Base-by-base conservation (phyloP, 2,113 vertebrate genomes). In the Nettapus auritus region DNA sequence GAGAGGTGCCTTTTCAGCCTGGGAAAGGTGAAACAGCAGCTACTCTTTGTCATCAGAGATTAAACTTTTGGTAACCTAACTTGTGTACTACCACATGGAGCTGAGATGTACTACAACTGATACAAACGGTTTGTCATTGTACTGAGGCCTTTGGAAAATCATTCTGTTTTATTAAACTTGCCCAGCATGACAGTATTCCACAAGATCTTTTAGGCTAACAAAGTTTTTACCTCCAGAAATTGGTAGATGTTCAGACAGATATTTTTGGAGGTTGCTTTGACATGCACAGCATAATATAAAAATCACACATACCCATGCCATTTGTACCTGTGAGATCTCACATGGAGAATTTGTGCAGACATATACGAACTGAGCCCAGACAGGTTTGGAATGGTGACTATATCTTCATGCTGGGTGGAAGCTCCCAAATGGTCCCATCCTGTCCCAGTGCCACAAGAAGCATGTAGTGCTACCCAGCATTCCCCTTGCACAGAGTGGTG, bases 151-250 rank as follows among this genome's bases (percentile, higher is more conserved):
- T 94, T 88, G 85, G 60, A 13, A 8, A 97, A 86, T 90, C 94
- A 70, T 88, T 97, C 84, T 94, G 74, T 84, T 96, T 89, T 94
- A 96, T 95, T 97, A 91, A 97, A 88, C 90, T 90, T 95, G 93
- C 60, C 93, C 78, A 93, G 64, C 5, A 6, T 92, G 89, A 91
- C 20, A 85, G 28, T 46, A 84, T 97, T 96, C 87, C 86, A 93
- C 90, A 81, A 86, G 77, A 92, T 86, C 82, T 95, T 96, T 77
- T 77, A 92, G 78, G 63, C 78, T 93, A 91, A 91, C 62, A 70
- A 89, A 59, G 34, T 18, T 95, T 97, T 97, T 93, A 85, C 78
- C 76, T 96, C 93, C 52, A 96, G 81, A 96, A 95, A 88, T 92
- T 69, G 91, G 82, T 78, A 90, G 80, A 86, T 89, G 94, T 33